These are phyloP conservation scores for Argya squamiceps DNA, from an alignment of 2,797 vertebrate species.

Conservation along the genomic window DNA sequence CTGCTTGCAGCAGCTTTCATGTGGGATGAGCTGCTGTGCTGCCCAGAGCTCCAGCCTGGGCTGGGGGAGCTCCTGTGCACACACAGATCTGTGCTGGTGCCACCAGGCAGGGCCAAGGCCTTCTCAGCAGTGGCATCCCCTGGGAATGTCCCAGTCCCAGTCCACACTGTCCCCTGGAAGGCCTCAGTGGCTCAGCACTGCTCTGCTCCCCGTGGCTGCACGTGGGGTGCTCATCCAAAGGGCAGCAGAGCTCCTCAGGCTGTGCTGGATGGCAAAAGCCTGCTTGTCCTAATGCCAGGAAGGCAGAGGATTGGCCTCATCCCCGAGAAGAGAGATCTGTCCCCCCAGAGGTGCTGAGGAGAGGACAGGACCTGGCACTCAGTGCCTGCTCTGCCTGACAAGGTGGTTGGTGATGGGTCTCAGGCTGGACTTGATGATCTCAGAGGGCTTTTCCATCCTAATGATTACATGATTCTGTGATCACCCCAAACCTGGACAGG, in stretches of 20 bases:
- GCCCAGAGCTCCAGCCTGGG: not conserved
- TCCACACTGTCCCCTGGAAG: rapidly evolving
- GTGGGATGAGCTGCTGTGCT: slow-evolving; percentile 24
- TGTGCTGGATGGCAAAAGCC: not conserved
- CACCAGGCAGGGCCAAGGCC: not conserved
- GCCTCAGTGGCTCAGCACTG: not conserved
- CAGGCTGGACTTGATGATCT: not conserved
- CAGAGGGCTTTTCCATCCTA: not conserved
- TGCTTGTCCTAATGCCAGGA: not conserved
- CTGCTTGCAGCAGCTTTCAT: slow-evolving; percentile 23
- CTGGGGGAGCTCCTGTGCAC: not conserved
- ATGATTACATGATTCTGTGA: rapidly evolving
- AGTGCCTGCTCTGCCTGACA: not conserved
- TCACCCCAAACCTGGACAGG: not conserved
- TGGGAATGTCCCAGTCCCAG: not conserved
- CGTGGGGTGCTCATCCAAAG: not conserved
- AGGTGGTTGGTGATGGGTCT: not conserved
- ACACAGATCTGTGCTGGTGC: not conserved
- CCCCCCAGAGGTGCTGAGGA: not conserved
- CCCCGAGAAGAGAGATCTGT: not conserved
- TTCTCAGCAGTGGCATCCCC: not conserved
- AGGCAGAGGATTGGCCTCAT: not conserved
- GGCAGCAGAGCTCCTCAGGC: not conserved
- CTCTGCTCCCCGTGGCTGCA: not conserved
- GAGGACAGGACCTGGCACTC: not conserved